Base-by-base conservation (phyloP, 2,888 invertebrate genomes). In the Sipunculus nudus region DNA sequence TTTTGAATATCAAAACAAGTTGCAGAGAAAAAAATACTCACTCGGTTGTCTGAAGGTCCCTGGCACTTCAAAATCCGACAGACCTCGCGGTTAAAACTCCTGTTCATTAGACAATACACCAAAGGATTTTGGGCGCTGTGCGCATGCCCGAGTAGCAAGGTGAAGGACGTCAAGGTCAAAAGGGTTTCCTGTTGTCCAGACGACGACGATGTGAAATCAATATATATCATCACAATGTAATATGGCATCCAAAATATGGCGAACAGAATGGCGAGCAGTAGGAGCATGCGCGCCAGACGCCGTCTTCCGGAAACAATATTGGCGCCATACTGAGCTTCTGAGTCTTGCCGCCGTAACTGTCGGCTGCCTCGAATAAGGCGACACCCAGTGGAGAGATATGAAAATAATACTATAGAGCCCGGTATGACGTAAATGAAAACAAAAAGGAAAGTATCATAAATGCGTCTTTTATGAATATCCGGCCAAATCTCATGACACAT, bases 171-270 rank as follows among this genome's bases (percentile, higher is more conserved):
- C n/a, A n/a, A n/a, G n/a, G n/a, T n/a, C n/a, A n/a, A n/a, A n/a
- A n/a, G n/a, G n/a, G n/a, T n/a, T n/a, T n/a, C n/a, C n/a, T n/a
- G n/a, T n/a, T n/a, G n/a, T n/a, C n/a, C n/a, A n/a, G n/a, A n/a
- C n/a, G n/a, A n/a, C n/a, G n/a, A n/a, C n/a, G n/a, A n/a, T n/a
- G n/a, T n/a, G n/a, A n/a, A n/a, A n/a, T n/a, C n/a, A n/a, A n/a
- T n/a, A n/a, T n/a, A n/a, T n/a, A n/a, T 88, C 26, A n/a, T n/a
- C n/a, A 90, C 83, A 41, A 90, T 88, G 81, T 90, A 90, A 85
- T 91, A 90, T 0, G 92, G 92, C 48, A 92, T 84, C 92, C 92
- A 92, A 82, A 91, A 92, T 3, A 89, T 79, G 0, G 91, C 91
- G 76, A 92, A 92, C 35, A 92, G 87, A 2, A 90, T 87, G 0